Percentiles rank a stretch among this genome's conserved stretches.
Evolutionary conservation across 2,113 vertebrate genomes (phyloP).

Genomic region (Entelurus aequoreus): DNA sequence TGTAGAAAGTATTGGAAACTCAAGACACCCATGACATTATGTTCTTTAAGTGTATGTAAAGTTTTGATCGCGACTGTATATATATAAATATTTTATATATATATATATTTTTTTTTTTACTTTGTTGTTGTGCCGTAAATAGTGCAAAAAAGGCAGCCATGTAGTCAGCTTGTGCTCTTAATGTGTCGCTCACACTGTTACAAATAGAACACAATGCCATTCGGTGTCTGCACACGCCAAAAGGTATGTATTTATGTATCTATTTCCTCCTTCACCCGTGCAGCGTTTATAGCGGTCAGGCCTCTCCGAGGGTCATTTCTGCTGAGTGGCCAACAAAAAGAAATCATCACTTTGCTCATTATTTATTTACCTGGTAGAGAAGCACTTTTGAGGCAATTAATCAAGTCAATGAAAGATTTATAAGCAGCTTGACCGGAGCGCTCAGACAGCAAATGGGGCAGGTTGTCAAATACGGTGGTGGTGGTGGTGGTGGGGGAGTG

Average conservation of each 20-base stretch:
- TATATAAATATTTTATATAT: too few relatives aligned
- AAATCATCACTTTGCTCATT: conserved; percentile 65
- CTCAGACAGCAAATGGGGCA: conserved; percentile 63
- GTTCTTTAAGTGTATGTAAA: too few relatives aligned
- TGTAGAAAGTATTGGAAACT: too few relatives aligned
- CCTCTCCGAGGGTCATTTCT: conserved; percentile 42
- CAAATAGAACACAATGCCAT: background rate
- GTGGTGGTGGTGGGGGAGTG: conserved; percentile 45
- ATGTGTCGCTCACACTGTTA: too few relatives aligned
- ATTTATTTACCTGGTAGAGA: conserved; percentile 67
- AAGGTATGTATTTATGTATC: background rate
- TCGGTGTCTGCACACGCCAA: background rate
- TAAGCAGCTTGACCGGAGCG: conserved; percentile 56
- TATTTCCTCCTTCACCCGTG: conserved; percentile 13
- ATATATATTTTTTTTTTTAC: too few relatives aligned
- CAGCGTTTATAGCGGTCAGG: conserved; percentile 37
- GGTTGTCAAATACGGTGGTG: conserved; percentile 51
- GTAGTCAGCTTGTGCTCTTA: too few relatives aligned
- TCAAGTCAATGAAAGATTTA: conserved; percentile 68
- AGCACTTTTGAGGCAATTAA: conserved; percentile 69
- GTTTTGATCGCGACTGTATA: too few relatives aligned
- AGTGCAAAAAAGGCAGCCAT: too few relatives aligned
- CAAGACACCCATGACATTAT: too few relatives aligned
- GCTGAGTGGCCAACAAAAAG: conserved; percentile 60
- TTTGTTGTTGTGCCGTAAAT: background rate